phyloP scores from a whole-genome alignment of 2,113 vertebrate species.

The Urocynchramus pylzowi region DNA sequence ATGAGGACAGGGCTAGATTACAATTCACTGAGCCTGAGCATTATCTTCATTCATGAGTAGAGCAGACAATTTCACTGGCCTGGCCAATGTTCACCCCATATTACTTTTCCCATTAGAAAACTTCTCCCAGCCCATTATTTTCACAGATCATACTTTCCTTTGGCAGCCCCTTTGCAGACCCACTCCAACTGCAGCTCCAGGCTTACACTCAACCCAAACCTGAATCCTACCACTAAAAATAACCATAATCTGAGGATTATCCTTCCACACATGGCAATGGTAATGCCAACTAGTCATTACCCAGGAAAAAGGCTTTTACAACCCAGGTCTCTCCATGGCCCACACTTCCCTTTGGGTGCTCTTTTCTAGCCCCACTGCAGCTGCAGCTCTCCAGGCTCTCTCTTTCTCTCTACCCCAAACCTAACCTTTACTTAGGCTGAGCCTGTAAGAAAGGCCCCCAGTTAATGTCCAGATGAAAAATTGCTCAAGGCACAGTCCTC shows the following conservation, averaged over 20 bases:
- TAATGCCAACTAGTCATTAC: not conserved
- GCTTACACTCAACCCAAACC: not conserved
- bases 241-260: constrained; percentile 27
- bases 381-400: not conserved
- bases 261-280: not conserved
- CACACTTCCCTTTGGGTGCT: not conserved
- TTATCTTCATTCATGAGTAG: not conserved
- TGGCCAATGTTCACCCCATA: not conserved
- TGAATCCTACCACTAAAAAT: constrained; percentile 20
- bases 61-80: not conserved
- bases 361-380: not conserved
- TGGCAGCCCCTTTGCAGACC: not conserved
- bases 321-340: not conserved
- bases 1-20: not conserved
- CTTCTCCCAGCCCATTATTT: not conserved
- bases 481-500: not conserved
- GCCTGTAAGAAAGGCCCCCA: not conserved
- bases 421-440: not conserved
- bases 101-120: not conserved
- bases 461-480: not conserved
- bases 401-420: not conserved
- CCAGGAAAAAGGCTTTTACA: not conserved
- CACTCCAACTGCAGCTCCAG: not conserved
- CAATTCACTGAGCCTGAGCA: not conserved
- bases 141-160: not conserved